A percentile compares a stretch with the other conserved stretches of the same genome.
These are phyloP conservation scores for Pimephales promelas DNA, from an alignment of 2,113 vertebrate species.

Conservation along the genomic window DNA sequence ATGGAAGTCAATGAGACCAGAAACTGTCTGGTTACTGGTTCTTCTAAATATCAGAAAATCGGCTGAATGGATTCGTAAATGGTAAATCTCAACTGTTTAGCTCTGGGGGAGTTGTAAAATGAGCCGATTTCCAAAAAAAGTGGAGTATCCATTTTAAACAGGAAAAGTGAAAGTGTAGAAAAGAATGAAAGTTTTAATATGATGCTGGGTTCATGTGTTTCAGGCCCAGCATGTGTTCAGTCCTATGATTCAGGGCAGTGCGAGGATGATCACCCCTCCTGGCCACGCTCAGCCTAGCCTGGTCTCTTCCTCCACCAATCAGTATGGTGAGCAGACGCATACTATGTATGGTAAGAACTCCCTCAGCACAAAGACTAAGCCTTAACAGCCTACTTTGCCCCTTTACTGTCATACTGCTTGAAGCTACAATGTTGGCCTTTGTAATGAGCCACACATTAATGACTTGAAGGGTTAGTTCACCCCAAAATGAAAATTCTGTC, in stretches of 20 bases:
- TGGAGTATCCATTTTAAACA: too few relatives aligned
- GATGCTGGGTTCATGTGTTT: constrained; percentile 3
- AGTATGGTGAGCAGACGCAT: constrained; percentile 97
- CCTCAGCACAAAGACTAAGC: background rate
- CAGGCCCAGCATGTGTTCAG: constrained; percentile 97
- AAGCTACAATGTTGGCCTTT: background rate
- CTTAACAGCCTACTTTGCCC: background rate
- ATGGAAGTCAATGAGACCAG: too few relatives aligned
- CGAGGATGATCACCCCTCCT: constrained; percentile 93
- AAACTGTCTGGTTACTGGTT: too few relatives aligned
- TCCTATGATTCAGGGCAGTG: constrained; percentile 91
- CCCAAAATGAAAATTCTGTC: too few relatives aligned
- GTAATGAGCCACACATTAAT: background rate
- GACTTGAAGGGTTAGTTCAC: too few relatives aligned
- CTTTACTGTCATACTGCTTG: background rate
- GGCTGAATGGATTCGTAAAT: too few relatives aligned
- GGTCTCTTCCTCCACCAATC: constrained; percentile 90
- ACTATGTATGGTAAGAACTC: constrained; percentile 94
- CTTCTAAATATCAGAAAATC: too few relatives aligned
- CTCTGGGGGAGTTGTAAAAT: too few relatives aligned
- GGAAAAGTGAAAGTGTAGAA: too few relatives aligned
- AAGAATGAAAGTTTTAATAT: too few relatives aligned
- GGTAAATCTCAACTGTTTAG: too few relatives aligned
- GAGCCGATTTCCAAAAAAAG: too few relatives aligned
- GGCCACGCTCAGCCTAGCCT: constrained; percentile 89